Evolutionary conservation across 2,797 vertebrate species (phyloP), one percentile per base, ranked within the genome.

Genomic region (Champsocephalus esox): DNA sequence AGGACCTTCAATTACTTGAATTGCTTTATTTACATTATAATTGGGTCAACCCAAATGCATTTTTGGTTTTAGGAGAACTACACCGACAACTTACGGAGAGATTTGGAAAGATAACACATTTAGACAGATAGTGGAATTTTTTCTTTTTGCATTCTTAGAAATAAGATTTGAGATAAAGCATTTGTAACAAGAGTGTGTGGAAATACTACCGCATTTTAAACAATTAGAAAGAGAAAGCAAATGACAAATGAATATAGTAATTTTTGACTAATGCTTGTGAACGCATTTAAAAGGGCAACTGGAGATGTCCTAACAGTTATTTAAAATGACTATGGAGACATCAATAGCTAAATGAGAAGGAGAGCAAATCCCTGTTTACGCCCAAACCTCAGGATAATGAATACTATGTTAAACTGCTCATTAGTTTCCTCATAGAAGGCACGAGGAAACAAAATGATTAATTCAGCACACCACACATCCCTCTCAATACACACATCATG

Each of bases 381-480:
- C 14, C 4, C 63, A 52, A 63, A 60, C 17, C 51, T 55, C 21
- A 45, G 17, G n/a, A 50, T 52, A 12, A 74, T n/a, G 1, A 32
- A 6, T 34, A 24, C 41, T 24, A 28, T 12, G 44, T 49, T 52
- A n/a, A 49, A 48, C 28, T 64, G 19, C 17, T 58, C 51, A 43
- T 43, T 43, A 67, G 46, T 75, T 68, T 49, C 11, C 32, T 67
- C 45, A 63, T 8, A 75, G 9, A 80, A 70, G 48, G 70, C 64
- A 72, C 3, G 5, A 45, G 73, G 73, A 79, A 64, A 65, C 49
- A 59, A 54, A 71, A 74, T 83, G 69, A 86, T 85, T 76, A 80
- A 84, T 80, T 68, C 75, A 51, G 12, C 66, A 28, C 67, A 21
- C 24, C 66, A 50, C 67, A 62, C 54, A 71, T 70, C 68, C 56